Evolutionary conservation across 2,888 invertebrate genomes (phyloP).

Genomic region (Rhamnusium bicolor): DNA sequence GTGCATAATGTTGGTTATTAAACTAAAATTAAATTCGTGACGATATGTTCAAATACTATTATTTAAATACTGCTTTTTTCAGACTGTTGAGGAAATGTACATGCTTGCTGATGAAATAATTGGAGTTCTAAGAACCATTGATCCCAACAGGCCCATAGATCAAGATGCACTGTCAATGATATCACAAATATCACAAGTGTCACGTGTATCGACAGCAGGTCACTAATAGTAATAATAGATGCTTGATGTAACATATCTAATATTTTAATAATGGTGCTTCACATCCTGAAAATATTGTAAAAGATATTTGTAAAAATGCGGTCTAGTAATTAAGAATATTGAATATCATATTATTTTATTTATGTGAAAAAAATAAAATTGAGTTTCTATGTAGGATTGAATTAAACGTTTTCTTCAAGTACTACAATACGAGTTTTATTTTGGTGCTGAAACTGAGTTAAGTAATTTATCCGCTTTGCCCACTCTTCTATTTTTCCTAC

Average conservation of each 20-base stretch:
- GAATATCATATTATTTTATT: too few relatives aligned
- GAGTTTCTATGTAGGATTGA: too few relatives aligned
- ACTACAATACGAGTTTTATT: too few relatives aligned
- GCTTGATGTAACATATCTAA: background rate
- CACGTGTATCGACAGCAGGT: background rate
- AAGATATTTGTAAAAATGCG: background rate
- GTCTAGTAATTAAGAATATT: background rate
- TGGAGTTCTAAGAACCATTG: conserved; percentile 67
- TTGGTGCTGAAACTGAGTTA: too few relatives aligned
- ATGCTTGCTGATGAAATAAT: conserved; percentile 79
- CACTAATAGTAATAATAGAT: background rate
- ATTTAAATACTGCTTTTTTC: conserved; percentile 62
- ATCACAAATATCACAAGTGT: background rate
- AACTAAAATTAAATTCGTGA: too few relatives aligned
- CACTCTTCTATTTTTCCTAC: too few relatives aligned
- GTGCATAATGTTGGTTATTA: too few relatives aligned
- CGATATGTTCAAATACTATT: too few relatives aligned
- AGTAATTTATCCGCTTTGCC: too few relatives aligned
- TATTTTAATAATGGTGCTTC: background rate
- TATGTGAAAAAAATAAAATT: too few relatives aligned
- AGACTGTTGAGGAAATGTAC: conserved; percentile 82
- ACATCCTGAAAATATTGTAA: background rate
- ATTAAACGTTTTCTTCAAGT: too few relatives aligned
- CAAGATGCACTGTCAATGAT: background rate
- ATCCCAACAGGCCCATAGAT: conserved; percentile 7